Conservation (phyloP, 1,140 invertebrate genomes). For the Drosophila kurseongensis region DNA sequence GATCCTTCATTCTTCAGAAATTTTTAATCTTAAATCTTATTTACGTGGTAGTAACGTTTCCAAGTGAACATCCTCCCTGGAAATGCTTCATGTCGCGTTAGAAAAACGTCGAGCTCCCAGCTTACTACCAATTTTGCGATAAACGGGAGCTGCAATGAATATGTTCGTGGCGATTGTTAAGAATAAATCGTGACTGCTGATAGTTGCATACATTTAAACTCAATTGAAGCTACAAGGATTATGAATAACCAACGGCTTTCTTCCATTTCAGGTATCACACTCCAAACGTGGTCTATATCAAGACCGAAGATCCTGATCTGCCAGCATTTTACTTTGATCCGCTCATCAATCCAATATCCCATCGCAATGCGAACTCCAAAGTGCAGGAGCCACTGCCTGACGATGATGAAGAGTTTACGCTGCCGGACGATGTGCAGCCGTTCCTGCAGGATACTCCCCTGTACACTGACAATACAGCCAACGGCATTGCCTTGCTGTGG, state of each 20-base stretch:
- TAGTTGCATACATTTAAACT: slow-evolving; percentile 66
- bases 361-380: slow-evolving; percentile 91
- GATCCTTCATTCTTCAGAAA: slow-evolving; percentile 48
- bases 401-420: slow-evolving; percentile 97
- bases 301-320: slow-evolving; percentile 99
- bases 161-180: slow-evolving; percentile 67
- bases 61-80: slow-evolving; percentile 19
- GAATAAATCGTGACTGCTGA: slow-evolving; percentile 67
- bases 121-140: slow-evolving; percentile 78
- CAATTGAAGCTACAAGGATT: neutral
- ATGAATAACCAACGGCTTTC: neutral
- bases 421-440: slow-evolving; percentile 95
- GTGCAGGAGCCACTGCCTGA: slow-evolving; percentile 94
- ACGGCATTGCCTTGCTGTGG: slow-evolving; percentile 99
- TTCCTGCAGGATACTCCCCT: slow-evolving; percentile 97
- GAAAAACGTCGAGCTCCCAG: slow-evolving; percentile 50
- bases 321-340: slow-evolving; percentile 99
- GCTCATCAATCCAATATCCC: slow-evolving; percentile 99
- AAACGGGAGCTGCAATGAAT: slow-evolving; percentile 62
- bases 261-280: slow-evolving; percentile 95
- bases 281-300: slow-evolving; percentile 99
- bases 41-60: slow-evolving; percentile 60
- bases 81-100: slow-evolving; percentile 60
- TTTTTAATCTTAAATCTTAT: slow-evolving; percentile 6
- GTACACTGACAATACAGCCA: slow-evolving; percentile 99